Conservation (phyloP, 2,888 invertebrate species). For the Acanthosoma haemorrhoidale region DNA sequence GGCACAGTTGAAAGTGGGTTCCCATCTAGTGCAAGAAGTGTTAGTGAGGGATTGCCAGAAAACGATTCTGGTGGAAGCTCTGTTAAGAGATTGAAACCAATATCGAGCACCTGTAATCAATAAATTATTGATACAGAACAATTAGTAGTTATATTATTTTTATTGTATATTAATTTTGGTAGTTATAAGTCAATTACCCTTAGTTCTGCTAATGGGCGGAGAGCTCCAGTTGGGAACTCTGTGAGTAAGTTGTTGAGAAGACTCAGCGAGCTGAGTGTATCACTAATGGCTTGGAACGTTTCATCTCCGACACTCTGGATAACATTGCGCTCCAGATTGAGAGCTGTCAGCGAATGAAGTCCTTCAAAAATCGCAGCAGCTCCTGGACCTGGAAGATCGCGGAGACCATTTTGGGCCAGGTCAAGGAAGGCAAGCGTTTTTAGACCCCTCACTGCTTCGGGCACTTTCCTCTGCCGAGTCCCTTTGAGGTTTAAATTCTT, state of each 20-base stretch:
- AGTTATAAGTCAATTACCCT: conserved; percentile 50
- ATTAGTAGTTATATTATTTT: neutral
- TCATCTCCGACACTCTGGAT: conserved; percentile 70
- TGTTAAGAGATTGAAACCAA: conserved; percentile 84
- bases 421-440: conserved; percentile 79
- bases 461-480: conserved; percentile 71
- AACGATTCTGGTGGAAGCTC: conserved; percentile 76
- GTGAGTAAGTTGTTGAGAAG: conserved; percentile 81
- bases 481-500: conserved; percentile 88
- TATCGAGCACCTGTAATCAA: conserved; percentile 65
- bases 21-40: conserved; percentile 81
- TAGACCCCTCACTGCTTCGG: conserved; percentile 70
- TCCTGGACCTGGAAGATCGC: conserved; percentile 68
- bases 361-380: conserved; percentile 67
- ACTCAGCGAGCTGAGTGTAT: conserved; percentile 80
- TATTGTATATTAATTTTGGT: neutral
- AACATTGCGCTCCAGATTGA: conserved; percentile 83
- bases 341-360: conserved; percentile 73
- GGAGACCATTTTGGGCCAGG: conserved; percentile 79
- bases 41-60: conserved; percentile 73
- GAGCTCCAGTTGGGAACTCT: conserved; percentile 77
- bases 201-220: conserved; percentile 69
- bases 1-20: conserved; percentile 83
- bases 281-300: conserved; percentile 72
- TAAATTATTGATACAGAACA: neutral